phyloP scores from a whole-genome alignment of 2,797 vertebrate species.

The Gephyroberyx darwinii region DNA sequence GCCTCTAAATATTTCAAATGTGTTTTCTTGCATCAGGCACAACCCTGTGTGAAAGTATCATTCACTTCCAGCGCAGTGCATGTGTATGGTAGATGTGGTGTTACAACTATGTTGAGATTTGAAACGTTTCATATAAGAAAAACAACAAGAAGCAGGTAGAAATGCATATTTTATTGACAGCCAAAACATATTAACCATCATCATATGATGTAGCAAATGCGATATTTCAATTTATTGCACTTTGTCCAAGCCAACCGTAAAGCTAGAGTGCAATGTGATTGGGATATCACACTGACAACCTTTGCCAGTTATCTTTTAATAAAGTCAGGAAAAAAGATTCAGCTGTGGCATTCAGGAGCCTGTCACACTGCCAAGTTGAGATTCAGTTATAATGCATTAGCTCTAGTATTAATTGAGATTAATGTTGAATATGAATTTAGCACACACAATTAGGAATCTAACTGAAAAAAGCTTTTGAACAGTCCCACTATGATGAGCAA shows the following conservation, averaged over 20 bases:
- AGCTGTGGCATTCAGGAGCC: no score
- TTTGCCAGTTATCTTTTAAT: no score
- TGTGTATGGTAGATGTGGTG: neutral
- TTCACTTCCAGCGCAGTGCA: neutral
- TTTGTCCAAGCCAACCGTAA: slow-evolving; percentile 35
- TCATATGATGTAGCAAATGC: slow-evolving; percentile 8
- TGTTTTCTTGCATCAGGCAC: neutral
- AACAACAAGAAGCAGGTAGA: slow-evolving; percentile 18
- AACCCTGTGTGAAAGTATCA: neutral
- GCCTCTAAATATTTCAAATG: neutral
- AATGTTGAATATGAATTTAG: slow-evolving; percentile 11
- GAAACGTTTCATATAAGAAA: slow-evolving; percentile 2
- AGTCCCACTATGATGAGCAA: neutral
- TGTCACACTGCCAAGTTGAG: neutral
- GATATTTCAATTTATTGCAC: slow-evolving; percentile 29
- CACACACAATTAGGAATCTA: neutral
- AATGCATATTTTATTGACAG: slow-evolving; percentile 32
- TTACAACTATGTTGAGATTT: neutral
- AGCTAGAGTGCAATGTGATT: neutral
- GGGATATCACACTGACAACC: neutral
- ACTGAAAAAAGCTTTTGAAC: neutral
- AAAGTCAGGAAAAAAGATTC: no score
- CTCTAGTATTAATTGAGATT: slow-evolving; percentile 24
- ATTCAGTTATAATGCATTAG: slow-evolving; percentile 16
- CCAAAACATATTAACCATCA: neutral